Percentiles rank a stretch among this genome's conserved stretches.
Conservation (phyloP, 2,797 vertebrate genomes). For the Diplodus puntazzo region DNA sequence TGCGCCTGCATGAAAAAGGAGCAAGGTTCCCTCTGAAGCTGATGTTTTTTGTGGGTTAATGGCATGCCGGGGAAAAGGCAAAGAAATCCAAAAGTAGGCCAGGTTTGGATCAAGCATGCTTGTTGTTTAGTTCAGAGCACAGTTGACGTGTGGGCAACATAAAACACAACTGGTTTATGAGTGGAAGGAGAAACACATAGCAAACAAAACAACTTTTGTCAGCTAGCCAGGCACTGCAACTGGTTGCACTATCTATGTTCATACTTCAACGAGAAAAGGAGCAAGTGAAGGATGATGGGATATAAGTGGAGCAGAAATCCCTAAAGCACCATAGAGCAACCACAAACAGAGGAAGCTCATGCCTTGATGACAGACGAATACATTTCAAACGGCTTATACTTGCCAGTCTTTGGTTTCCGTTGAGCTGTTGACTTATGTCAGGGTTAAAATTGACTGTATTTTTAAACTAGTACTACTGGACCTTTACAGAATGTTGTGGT, state of each 20-base stretch:
- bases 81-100: slow-evolving; percentile 53
- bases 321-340: slow-evolving; percentile 62
- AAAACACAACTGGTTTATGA: slow-evolving; percentile 58
- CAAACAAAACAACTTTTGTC: slow-evolving; percentile 34
- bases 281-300: slow-evolving; percentile 71
- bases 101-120: slow-evolving; percentile 61
- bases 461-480: slow-evolving; percentile 36
- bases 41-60: slow-evolving; percentile 80
- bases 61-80: slow-evolving; percentile 88
- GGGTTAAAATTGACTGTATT: slow-evolving; percentile 68
- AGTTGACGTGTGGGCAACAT: slow-evolving; percentile 74
- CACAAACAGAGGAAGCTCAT: slow-evolving; percentile 73
- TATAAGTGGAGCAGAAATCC: slow-evolving; percentile 56
- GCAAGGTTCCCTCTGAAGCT: slow-evolving; percentile 87
- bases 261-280: slow-evolving; percentile 62
- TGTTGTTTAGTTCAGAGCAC: slow-evolving; percentile 45
- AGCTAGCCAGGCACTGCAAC: slow-evolving; percentile 75
- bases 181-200: slow-evolving; percentile 14
- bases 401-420: slow-evolving; percentile 87
- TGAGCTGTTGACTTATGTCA: slow-evolving; percentile 81
- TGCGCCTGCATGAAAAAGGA: slow-evolving; percentile 63
- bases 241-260: slow-evolving; percentile 70
- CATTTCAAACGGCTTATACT: slow-evolving; percentile 84
- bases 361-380: slow-evolving; percentile 74
- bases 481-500: neutral